Base-by-base conservation (phyloP, 2,797 vertebrate genomes). In the Ptychobarbus kaznakovi region DNA sequence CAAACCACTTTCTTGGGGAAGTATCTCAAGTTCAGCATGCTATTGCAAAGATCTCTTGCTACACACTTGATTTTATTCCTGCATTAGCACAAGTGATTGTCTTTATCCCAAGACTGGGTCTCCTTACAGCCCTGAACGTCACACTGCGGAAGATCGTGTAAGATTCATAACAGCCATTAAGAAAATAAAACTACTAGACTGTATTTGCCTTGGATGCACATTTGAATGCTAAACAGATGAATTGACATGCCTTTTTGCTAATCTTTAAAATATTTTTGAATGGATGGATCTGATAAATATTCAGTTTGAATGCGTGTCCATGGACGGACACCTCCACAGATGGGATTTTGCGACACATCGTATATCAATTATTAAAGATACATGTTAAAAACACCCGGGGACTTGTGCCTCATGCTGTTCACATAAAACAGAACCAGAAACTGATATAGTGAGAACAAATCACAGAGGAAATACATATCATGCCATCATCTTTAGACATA, bases 381-480 rank as follows among this genome's bases (percentile, higher is more conserved):
- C 61, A 85, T 66, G 81, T 89, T 76, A 86, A 85, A 92, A 89
- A 83, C 73, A 69, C 70, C 75, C 82, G 89, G 90, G 89, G 81
- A 88, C 89, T 87, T 91, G 92, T 89, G 92, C 90, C 80, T 91
- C 94, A 94, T 95, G 94, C 94, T 92, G 92, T 87, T 89, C 88
- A 91, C 91, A 22, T 89, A 91, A 90, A 79, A 53, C 8, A 90
- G 92, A 87, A 91, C 85, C 83, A 88, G 90, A 86, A 89, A 87
- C 77, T 56, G 51, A 81, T 79, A 44, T 82, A 88, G 90, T 87
- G 90, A 83, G 74, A 91, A 92, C 88, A 90, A 91, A 92, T 92
- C 92, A 93, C 91, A 93, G 88, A 92, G 91, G 90, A 93, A 93
- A 94, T 92, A 93, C 92, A 79, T 83, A 92, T 93, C 94, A 95